These are phyloP conservation scores for Busseola fusca DNA, from an alignment of 2,888 invertebrate species.

Conservation along the genomic window DNA sequence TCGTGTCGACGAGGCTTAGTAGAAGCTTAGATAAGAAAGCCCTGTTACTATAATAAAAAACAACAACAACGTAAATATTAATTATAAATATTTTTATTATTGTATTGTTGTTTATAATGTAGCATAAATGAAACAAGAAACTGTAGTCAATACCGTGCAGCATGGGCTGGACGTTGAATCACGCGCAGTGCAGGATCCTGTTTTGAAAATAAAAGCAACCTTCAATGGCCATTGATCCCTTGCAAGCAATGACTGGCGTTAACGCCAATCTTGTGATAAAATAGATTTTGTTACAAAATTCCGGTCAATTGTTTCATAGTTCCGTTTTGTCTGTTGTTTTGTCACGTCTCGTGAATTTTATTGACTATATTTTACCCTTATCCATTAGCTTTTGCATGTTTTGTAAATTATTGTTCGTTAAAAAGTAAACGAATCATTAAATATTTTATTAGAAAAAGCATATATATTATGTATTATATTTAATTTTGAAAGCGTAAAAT, in stretches of 20 bases:
- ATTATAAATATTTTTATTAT: constrained; percentile 11
- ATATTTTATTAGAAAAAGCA: not conserved
- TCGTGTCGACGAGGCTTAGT: constrained; percentile 17
- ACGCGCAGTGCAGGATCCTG: constrained; percentile 50
- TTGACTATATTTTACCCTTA: not conserved
- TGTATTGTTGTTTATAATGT: constrained; percentile 16
- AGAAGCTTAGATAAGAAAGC: constrained; percentile 29
- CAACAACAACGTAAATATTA: constrained; percentile 18
- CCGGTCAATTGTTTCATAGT: not conserved
- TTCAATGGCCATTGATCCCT: constrained; percentile 53
- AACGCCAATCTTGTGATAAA: constrained; percentile 28
- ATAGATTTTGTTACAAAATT: constrained; percentile 10
- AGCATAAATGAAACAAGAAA: constrained; percentile 15
- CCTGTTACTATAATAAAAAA: constrained; percentile 23
- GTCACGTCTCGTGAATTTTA: not conserved
- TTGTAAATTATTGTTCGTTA: not conserved
- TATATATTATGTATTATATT: not conserved
- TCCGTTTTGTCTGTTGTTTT: constrained; percentile 10
- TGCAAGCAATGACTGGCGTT: constrained; percentile 23
- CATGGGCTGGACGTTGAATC: constrained; percentile 48
- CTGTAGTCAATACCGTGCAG: constrained; percentile 14
- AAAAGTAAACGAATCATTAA: not conserved
- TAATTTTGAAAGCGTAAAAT: constrained; percentile 2
- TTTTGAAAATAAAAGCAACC: constrained; percentile 60
- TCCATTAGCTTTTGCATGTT: not conserved